A percentile compares a stretch with the other conserved stretches of the same genome.
Conservation (phyloP, 1,140 invertebrate species). For the Globodera ellingtonae region DNA sequence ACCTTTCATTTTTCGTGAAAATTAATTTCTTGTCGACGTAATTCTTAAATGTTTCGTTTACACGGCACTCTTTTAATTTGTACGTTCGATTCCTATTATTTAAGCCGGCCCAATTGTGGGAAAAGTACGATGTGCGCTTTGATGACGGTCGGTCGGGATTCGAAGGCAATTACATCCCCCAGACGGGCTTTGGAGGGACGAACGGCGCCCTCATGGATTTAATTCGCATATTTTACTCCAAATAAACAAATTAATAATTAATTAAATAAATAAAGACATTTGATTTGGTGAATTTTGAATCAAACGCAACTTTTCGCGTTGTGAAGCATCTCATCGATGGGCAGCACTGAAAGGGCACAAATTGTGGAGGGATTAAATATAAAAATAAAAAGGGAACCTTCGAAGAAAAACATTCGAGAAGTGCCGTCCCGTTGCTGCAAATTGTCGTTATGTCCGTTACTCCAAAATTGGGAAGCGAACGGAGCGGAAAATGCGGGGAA, state of each 20-base stretch:
- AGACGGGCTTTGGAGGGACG: conserved; percentile 82
- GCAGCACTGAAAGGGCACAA: background rate
- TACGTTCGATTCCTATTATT: conserved; percentile 54
- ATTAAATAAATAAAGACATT: background rate
- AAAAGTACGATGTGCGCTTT: conserved; percentile 74
- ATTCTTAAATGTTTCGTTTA: too few relatives aligned
- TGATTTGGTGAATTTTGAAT: background rate
- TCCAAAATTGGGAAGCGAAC: background rate
- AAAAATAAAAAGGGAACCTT: background rate
- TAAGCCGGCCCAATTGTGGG: conserved; percentile 77
- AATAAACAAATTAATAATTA: background rate
- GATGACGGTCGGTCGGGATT: conserved; percentile 46
- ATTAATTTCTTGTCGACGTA: too few relatives aligned
- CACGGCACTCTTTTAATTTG: too few relatives aligned
- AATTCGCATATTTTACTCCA: conserved; percentile 27
- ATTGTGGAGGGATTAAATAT: background rate
- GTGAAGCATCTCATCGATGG: background rate
- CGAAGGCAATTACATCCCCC: conserved; percentile 54
- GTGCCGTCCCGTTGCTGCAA: background rate
- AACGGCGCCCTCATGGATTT: conserved; percentile 72
- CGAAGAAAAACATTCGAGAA: background rate
- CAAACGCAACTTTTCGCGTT: background rate
- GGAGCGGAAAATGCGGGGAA: background rate
- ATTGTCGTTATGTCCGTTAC: background rate
- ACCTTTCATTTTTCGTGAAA: too few relatives aligned